phyloP scores from a whole-genome alignment of 2,797 vertebrate genomes.

The Anabacerthia variegaticeps region DNA sequence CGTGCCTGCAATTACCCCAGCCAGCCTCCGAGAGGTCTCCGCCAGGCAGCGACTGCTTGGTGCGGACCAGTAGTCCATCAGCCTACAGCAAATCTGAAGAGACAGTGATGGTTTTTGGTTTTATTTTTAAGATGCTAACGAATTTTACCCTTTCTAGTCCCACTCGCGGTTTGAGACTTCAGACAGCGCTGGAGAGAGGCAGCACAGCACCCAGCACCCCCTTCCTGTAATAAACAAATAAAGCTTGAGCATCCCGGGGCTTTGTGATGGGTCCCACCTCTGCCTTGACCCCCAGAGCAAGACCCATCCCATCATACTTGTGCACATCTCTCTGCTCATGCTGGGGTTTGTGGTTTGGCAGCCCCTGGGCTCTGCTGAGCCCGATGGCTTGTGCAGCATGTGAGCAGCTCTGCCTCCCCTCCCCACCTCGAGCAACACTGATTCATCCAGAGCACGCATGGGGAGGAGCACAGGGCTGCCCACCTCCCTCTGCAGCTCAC shows the following conservation, averaged over 20 bases:
- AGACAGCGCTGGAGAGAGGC: neutral
- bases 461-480: neutral
- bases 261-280: neutral
- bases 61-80: neutral
- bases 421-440: accelerated
- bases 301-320: neutral
- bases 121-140: neutral
- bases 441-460: neutral
- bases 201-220: neutral
- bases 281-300: neutral
- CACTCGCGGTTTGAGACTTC: neutral
- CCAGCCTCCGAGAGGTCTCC: neutral
- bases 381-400: accelerated
- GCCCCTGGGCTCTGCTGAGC: neutral
- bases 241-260: neutral
- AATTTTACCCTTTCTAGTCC: neutral
- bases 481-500: neutral
- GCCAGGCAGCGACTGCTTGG: neutral
- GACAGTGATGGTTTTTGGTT: neutral
- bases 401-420: neutral
- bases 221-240: neutral
- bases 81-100: conserved; percentile 12
- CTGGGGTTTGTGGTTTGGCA: neutral
- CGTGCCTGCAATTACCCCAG: conserved; percentile 8
- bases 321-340: neutral